Percentiles rank a stretch among this genome's conserved stretches.
These are phyloP conservation scores for Eutrigla gurnardus DNA, from an alignment of 2,797 vertebrate genomes.

Conservation along the genomic window DNA sequence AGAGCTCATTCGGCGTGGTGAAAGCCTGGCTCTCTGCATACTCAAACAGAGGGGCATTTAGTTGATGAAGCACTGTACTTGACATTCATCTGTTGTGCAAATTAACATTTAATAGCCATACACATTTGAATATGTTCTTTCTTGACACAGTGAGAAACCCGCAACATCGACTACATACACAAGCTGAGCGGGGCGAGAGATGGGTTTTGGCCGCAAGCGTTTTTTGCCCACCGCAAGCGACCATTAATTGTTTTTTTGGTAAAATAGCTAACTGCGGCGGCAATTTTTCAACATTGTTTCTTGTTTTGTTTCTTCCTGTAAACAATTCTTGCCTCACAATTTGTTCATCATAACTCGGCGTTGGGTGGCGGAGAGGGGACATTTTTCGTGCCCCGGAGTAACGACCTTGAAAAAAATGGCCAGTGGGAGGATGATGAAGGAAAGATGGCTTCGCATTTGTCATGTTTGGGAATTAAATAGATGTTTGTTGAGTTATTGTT, in stretches of 20 bases:
- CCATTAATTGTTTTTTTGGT: constrained; percentile 73
- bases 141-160: constrained; percentile 74
- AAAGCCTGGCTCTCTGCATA: constrained; percentile 51
- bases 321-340: constrained; percentile 65
- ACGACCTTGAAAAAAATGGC: constrained; percentile 57
- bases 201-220: constrained; percentile 73
- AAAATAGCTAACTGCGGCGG: constrained; percentile 63
- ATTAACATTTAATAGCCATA: constrained; percentile 83
- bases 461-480: constrained; percentile 61
- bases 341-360: constrained; percentile 67
- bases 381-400: constrained; percentile 56
- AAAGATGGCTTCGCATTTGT: constrained; percentile 57
- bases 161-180: constrained; percentile 46
- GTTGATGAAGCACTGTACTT: constrained; percentile 76
- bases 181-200: constrained; percentile 62
- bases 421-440: constrained; percentile 55
- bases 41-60: constrained; percentile 72
- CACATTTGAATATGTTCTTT: constrained; percentile 80
- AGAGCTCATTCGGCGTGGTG: constrained; percentile 54
- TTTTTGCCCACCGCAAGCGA: constrained; percentile 71
- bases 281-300: constrained; percentile 73
- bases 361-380: constrained; percentile 28
- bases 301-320: constrained; percentile 71
- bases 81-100: constrained; percentile 81
- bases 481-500: constrained; percentile 50